Evolutionary conservation across 2,888 invertebrate species (phyloP), one percentile per base, ranked within the genome.

Genomic region (Serripes groenlandicus): DNA sequence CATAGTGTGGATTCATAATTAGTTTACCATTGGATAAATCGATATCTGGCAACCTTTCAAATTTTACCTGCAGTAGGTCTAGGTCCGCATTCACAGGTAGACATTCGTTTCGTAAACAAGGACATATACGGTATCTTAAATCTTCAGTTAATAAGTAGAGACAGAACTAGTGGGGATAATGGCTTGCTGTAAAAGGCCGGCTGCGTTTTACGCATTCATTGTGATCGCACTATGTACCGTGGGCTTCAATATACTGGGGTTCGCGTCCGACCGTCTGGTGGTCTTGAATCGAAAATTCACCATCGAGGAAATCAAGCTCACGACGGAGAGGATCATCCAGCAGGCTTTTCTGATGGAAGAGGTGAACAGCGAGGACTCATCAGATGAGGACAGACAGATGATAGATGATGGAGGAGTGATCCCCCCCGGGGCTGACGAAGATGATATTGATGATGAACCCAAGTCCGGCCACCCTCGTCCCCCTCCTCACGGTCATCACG

Each of bases 211-310:
- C 49, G 78, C 32, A 2, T 60, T 80, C 42, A 37, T 79, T 7
- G n/a, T 76, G 9, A 42, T 79, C n/a, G 74, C 76, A 3, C 9
- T 54, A 1, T 21, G 77, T n/a, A 81, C 79, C 26, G 35, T 85
- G 7, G 71, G 70, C 7, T 72, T 76, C 18, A 79, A 82, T 37
- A 21, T 82, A 32, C 62, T 74, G 4, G 85, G 79, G 15, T 82
- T 77, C 52, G 52, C 73, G 18, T 42, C 73, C 1, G 76, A 81
- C 23, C 81, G 85, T 28, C 82, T 81, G 85, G 64, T 85, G 1
- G 58, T 85, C 7, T 60, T 85, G 71, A 74, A 52, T 32, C 58
- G 72, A 34, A 66, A 74, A 4, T 56, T 83, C 32, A 34, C 58
- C 28, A 56, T 70, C 32, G 37, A 37, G 11, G 70, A 70, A 42